Evolutionary conservation across 1,140 invertebrate genomes (phyloP).

Genomic region (Drosophila pachea): DNA sequence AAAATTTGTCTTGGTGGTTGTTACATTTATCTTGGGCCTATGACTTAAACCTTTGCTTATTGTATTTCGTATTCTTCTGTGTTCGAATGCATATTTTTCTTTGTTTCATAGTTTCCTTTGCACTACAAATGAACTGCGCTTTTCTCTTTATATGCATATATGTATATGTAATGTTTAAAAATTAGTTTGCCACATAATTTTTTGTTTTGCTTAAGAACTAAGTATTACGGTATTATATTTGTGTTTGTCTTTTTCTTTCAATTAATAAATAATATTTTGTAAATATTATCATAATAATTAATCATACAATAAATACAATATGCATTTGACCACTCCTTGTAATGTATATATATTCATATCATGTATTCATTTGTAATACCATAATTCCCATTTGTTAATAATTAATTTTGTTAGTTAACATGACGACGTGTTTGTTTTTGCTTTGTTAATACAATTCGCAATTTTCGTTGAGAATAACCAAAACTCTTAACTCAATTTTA

Average conservation of each 20-base stretch:
- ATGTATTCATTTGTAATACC: conserved; percentile 40
- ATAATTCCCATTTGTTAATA: conserved; percentile 54
- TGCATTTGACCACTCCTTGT: conserved; percentile 45
- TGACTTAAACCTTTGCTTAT: conserved; percentile 71
- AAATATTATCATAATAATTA: conserved; percentile 70
- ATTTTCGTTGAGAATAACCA: conserved; percentile 48
- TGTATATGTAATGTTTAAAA: conserved; percentile 43
- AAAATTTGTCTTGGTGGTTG: conserved; percentile 61
- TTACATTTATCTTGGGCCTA: conserved; percentile 71
- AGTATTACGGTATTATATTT: conserved; percentile 33
- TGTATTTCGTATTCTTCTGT: conserved; percentile 58
- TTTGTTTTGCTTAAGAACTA: conserved; percentile 56
- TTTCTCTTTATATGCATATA: conserved; percentile 14
- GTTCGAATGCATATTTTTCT: conserved; percentile 31
- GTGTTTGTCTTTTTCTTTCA: conserved; percentile 22
- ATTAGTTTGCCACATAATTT: conserved; percentile 70
- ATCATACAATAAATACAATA: conserved; percentile 59
- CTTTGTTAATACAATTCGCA: conserved; percentile 63
- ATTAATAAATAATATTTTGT: conserved; percentile 65
- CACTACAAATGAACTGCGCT: conserved; percentile 62
- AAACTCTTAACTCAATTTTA: conserved; percentile 61
- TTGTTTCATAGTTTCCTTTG: conserved; percentile 37
- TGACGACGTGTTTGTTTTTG: conserved; percentile 73
- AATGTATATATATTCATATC: conserved; percentile 29
- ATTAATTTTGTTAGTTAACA: conserved; percentile 72